Evolutionary conservation across 2,888 invertebrate genomes (phyloP), one percentile per base, ranked within the genome.

Genomic region (Eupithecia vulgata): DNA sequence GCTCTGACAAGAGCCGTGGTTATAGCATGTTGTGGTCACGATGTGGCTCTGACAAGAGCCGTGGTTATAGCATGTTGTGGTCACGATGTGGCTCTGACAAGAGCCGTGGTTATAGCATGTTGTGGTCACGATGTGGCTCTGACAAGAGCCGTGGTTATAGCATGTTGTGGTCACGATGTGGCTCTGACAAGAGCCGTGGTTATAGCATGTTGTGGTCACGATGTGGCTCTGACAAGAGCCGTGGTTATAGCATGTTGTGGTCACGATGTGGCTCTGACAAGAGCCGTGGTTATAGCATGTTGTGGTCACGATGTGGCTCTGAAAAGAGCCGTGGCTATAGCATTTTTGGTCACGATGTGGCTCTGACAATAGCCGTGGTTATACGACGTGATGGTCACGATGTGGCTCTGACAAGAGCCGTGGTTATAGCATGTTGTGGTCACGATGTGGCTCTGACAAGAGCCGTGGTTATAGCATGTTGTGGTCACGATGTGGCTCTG

Each of bases 171-270:
- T 30, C 30, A 30, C 30, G 30, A 30, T 30, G 30, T 30, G 30
- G 30, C 30, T 30, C 30, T 30, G 30, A 30, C 30, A 30, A 30
- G 30, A 30, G 30, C 30, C 30, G 30, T 30, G 30, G 30, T 30
- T 30, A 30, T 30, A 30, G 30, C 30, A 61, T 40, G 59, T 3
- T n/a, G 48, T 67, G 37, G 37, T 45, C 15, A 15, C 48, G 67
- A 61, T 67, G 61, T 62, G 12, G 62, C 67, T 45, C 62, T 71
- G 59, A 71, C 35, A 71, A 71, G 71, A 45, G 45, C 67, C 35
- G 59, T 62, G 25, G 62, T 69, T 30, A 59, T 30, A 59, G 4
- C 0, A 25, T 2, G 52, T 25, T 10, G 59, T 68, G 68, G 67
- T 25, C 30, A 40, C 42, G 30, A 59, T 42, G 59, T 40, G n/a